phyloP scores from a whole-genome alignment of 2,113 vertebrate species.

The Anguilla japonica region DNA sequence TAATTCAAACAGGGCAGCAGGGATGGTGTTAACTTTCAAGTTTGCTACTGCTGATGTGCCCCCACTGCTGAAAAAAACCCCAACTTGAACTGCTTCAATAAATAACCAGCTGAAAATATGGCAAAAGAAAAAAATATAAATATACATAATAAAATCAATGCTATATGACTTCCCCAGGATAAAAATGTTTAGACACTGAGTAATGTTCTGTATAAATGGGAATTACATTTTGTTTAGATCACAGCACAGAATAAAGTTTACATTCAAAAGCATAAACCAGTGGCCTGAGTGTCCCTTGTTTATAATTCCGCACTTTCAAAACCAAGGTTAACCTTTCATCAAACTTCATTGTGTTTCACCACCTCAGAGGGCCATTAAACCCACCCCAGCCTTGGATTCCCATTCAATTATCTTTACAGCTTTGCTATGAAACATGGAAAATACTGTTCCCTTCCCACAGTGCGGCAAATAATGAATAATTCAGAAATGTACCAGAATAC shows the following conservation, averaged over 20 bases:
- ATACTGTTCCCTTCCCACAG: not conserved
- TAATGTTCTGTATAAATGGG: not conserved
- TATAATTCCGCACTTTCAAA: not conserved
- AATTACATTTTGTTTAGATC: not conserved
- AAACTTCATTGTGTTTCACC: not conserved
- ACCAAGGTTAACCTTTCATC: constrained; percentile 9
- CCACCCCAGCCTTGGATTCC: not conserved
- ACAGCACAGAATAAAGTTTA: not conserved
- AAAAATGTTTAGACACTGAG: not conserved
- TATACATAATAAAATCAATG: not conserved
- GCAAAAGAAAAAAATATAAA: not conserved
- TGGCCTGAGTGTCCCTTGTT: not conserved
- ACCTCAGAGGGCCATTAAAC: not conserved
- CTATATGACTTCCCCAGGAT: not conserved
- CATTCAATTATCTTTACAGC: not conserved
- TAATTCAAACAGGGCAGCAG: not conserved
- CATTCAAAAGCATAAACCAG: not conserved
- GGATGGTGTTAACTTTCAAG: not conserved
- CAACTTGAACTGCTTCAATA: not conserved
- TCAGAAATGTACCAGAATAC: not conserved
- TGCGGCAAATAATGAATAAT: not conserved
- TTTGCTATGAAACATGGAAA: not conserved
- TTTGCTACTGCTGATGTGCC: not conserved
- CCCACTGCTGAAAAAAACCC: not conserved
- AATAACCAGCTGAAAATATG: not conserved